Evolutionary conservation across 2,113 vertebrate genomes (phyloP).

Genomic region (Mustelus asterias): DNA sequence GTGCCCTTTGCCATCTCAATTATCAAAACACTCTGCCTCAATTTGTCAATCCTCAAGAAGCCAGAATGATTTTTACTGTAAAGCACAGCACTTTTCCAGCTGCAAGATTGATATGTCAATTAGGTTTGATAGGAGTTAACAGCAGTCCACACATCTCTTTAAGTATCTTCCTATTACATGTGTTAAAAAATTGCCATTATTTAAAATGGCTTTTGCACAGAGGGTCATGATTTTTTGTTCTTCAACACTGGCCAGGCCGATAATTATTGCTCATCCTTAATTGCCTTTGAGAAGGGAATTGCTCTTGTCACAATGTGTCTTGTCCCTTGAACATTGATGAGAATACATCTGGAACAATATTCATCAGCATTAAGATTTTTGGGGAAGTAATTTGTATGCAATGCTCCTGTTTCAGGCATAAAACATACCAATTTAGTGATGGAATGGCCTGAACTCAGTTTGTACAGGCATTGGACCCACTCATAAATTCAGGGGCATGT

Average conservation of each 20-base stretch:
- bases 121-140: not conserved
- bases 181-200: not conserved
- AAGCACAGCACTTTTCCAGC: not conserved
- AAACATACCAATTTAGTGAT: not conserved
- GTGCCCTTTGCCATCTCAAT: constrained; percentile 1
- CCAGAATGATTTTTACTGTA: not conserved
- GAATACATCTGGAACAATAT: not conserved
- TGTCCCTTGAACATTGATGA: not conserved
- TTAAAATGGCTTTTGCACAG: not conserved
- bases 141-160: not conserved
- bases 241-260: not conserved
- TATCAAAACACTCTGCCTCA: not conserved
- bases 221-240: not conserved
- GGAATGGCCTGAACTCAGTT: not conserved
- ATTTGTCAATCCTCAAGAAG: not conserved
- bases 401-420: not conserved
- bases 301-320: not conserved
- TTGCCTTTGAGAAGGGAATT: too few species aligned
- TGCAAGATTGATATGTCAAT: not conserved
- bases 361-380: not conserved
- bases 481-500: not conserved
- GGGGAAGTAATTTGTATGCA: not conserved
- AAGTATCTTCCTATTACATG: not conserved
- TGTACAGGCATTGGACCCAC: not conserved
- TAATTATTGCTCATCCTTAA: not conserved